phyloP scores from a whole-genome alignment of 2,888 invertebrate species.

The Patella pellucida region DNA sequence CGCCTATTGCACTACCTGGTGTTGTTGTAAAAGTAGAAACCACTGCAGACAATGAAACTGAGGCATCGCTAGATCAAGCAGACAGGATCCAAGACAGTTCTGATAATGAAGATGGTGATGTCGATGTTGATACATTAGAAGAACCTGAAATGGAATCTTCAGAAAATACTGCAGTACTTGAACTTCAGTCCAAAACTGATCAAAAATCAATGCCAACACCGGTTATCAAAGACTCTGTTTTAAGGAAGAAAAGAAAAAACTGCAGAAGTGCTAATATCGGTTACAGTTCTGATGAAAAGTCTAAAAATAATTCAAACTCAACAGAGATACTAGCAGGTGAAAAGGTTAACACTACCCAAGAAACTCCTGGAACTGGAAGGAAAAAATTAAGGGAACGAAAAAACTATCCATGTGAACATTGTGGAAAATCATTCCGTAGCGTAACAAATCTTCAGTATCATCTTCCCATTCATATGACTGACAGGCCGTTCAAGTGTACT shows the following conservation, averaged over 20 bases:
- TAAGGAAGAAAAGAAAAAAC: not conserved
- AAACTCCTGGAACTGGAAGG: not conserved
- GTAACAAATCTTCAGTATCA: not conserved
- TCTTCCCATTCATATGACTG: not conserved
- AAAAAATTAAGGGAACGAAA: not conserved
- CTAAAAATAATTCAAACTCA: not conserved
- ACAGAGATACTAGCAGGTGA: not conserved
- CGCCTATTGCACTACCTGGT: not conserved
- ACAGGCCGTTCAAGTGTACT: not conserved
- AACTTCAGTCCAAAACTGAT: too few relatives aligned
- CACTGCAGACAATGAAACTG: not conserved
- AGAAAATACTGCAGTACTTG: not conserved
- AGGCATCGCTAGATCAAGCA: not conserved
- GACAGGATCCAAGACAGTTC: not conserved
- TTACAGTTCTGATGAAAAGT: not conserved
- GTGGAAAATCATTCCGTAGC: not conserved
- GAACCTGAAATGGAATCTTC: not conserved
- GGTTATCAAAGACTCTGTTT: not conserved
- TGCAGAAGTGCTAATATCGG: too few relatives aligned
- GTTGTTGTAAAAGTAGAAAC: not conserved
- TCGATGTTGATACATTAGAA: not conserved
- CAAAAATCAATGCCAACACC: too few relatives aligned
- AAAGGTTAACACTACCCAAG: not conserved
- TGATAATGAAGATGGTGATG: not conserved
- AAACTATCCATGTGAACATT: not conserved